phyloP scores from a whole-genome alignment of 2,888 invertebrate species.

The Macropis europaea region DNA sequence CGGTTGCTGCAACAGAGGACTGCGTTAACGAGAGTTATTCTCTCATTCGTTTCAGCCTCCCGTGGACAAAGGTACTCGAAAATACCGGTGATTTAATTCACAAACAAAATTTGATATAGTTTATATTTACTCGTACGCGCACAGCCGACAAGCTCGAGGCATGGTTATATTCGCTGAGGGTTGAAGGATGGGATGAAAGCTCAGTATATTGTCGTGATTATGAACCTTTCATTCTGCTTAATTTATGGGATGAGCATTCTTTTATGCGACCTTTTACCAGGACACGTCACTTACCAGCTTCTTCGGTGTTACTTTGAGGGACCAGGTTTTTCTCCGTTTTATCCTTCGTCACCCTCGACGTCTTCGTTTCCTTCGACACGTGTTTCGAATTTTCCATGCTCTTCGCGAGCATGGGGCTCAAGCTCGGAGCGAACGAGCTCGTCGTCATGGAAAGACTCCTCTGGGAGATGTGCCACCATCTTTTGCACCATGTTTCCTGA shows the following conservation, averaged over 20 bases:
- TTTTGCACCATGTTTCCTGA: conserved; percentile 85
- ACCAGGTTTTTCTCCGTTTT: neutral
- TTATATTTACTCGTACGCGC: neutral
- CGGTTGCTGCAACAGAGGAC: too few relatives aligned
- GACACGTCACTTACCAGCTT: conserved; percentile 31
- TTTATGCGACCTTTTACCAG: neutral
- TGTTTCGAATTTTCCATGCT: conserved; percentile 23
- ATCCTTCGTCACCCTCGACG: conserved; percentile 3
- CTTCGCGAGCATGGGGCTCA: conserved; percentile 71
- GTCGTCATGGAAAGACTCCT: conserved; percentile 70
- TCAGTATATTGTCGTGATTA: too few relatives aligned
- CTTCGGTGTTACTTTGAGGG: neutral
- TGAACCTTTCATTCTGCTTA: too few relatives aligned
- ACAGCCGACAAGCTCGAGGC: neutral
- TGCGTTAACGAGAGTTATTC: neutral
- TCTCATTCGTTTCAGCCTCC: neutral
- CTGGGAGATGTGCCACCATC: conserved; percentile 81
- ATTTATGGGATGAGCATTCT: neutral
- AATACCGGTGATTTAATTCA: neutral
- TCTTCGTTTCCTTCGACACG: conserved; percentile 28
- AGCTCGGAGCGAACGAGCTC: conserved; percentile 68
- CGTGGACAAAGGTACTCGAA: neutral
- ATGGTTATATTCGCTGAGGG: too few relatives aligned
- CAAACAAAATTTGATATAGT: neutral
- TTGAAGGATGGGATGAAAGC: too few relatives aligned